These are phyloP conservation scores for Homarus gammarus DNA, from an alignment of 2,888 invertebrate species.

Conservation along the genomic window DNA sequence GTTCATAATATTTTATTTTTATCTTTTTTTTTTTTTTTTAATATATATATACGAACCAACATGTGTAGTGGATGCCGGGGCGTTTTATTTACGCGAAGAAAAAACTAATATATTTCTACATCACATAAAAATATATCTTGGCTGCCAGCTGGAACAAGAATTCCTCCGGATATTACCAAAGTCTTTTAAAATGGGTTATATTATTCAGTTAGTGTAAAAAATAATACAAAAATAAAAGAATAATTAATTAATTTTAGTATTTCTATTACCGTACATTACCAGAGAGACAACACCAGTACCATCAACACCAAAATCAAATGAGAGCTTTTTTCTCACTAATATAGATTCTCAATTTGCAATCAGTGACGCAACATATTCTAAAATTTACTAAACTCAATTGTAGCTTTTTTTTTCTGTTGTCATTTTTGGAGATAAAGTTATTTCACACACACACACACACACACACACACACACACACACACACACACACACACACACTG, in stretches of 20 bases:
- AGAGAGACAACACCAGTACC: background rate
- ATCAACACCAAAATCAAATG: slow-evolving; percentile 5
- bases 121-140: background rate
- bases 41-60: background rate
- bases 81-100: background rate
- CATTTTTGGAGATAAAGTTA: background rate
- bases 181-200: background rate
- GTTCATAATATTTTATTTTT: background rate
- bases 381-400: background rate
- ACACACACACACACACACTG: too few relatives aligned
- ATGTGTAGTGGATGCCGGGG: background rate
- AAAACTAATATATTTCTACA: too few relatives aligned
- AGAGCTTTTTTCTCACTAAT: background rate
- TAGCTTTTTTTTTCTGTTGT: background rate
- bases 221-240: too few relatives aligned
- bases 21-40: background rate
- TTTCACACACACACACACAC: too few relatives aligned
- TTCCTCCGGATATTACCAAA: background rate
- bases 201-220: background rate
- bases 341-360: background rate
- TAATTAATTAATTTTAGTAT: background rate
- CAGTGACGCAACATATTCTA: background rate
- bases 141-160: background rate
- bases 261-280: background rate
- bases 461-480: too few relatives aligned